Percentiles rank a stretch among this genome's conserved stretches.
phyloP scores from a whole-genome alignment of 2,888 invertebrate genomes.

The Parnassius orleans region DNA sequence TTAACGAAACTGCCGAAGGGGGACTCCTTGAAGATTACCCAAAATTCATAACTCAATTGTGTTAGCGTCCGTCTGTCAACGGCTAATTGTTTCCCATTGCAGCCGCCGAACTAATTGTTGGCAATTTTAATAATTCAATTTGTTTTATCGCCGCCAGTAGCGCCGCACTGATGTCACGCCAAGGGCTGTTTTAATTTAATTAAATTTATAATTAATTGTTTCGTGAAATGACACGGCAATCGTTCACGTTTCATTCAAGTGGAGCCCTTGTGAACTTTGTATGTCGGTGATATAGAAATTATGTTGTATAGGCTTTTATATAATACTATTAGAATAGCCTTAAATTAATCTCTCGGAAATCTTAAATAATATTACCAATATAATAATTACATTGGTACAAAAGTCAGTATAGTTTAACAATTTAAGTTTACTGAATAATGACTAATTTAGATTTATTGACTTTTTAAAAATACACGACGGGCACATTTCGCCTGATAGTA shows the following conservation, averaged over 20 bases:
- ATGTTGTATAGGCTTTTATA: not conserved
- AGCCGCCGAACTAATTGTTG: conserved; percentile 10
- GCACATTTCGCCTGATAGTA: no score
- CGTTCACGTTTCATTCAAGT: not conserved
- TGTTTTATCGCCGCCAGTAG: conserved; percentile 2
- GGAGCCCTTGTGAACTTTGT: not conserved
- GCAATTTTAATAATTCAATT: conserved; percentile 14
- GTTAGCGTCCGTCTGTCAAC: conserved; percentile 10
- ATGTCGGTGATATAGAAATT: not conserved
- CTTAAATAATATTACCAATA: no score
- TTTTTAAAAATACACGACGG: no score
- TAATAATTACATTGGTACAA: no score
- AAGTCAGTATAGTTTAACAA: no score
- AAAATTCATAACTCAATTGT: conserved; percentile 5
- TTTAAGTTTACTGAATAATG: no score
- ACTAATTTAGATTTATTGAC: no score
- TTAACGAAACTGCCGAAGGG: not conserved
- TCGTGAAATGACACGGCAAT: conserved; percentile 3
- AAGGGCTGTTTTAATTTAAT: conserved; percentile 5
- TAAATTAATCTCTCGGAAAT: no score
- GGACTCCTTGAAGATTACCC: conserved; percentile 4
- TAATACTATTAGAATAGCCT: no score
- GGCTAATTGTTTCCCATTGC: conserved; percentile 3
- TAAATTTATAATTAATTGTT: conserved; percentile 10
- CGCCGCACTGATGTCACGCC: conserved; percentile 1